A percentile compares a stretch with the other conserved stretches of the same genome.
Conservation (phyloP, 53 echinoderm and acorn worm genomes). For the Antedon mediterranea region DNA sequence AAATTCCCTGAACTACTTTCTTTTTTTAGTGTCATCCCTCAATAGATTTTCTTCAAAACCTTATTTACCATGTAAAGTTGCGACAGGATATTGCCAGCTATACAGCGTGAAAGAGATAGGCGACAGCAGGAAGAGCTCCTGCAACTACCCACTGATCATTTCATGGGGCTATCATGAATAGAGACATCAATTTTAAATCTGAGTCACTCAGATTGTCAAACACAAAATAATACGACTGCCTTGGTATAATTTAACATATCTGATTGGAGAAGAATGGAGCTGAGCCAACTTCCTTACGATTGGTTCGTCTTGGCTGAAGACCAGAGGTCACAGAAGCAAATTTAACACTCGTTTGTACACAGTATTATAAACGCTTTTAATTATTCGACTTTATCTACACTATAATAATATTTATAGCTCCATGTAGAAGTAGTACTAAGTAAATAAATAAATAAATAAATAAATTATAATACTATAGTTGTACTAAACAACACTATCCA, state of each 20-base stretch:
- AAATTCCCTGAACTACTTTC: neutral
- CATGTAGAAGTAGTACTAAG: too few species aligned
- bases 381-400: too few species aligned
- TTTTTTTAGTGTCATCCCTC: neutral
- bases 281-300: neutral
- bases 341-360: too few species aligned
- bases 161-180: neutral
- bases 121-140: neutral
- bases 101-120: neutral
- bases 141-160: neutral
- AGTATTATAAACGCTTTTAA: too few species aligned
- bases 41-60: neutral
- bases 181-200: neutral
- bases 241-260: neutral
- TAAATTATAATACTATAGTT: too few species aligned
- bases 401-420: too few species aligned
- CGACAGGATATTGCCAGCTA: neutral
- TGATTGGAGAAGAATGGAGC: neutral
- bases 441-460: too few species aligned
- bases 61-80: neutral
- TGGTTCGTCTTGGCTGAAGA: too few species aligned
- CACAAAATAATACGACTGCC: neutral
- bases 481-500: too few species aligned
- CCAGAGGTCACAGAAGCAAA: too few species aligned
- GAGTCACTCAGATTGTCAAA: neutral